These are phyloP conservation scores for Metridium senile DNA, from an alignment of 92 coral and sea anemone species.

Conservation along the genomic window DNA sequence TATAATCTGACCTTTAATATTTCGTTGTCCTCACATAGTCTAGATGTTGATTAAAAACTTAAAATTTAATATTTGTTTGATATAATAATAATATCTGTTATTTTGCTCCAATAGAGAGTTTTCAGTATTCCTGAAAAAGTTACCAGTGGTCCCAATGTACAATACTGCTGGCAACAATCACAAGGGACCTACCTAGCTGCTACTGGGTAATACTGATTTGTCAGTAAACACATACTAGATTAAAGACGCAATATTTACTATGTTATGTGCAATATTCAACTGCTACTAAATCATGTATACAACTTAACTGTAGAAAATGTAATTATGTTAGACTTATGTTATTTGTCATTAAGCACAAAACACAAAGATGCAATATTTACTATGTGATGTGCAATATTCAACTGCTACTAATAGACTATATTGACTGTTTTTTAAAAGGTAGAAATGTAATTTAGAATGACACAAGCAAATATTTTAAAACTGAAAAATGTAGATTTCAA, in stretches of 20 bases:
- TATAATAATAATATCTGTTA: background rate
- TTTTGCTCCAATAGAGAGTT: slow-evolving; percentile 61
- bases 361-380: background rate
- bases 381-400: background rate
- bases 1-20: no score
- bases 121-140: slow-evolving; percentile 95
- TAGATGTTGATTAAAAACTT: background rate
- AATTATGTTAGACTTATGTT: background rate
- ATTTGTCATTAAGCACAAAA: background rate
- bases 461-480: background rate
- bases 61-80: no score
- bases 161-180: slow-evolving; percentile 90
- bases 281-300: background rate
- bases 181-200: slow-evolving; percentile 93
- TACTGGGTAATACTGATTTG: slow-evolving; percentile 92
- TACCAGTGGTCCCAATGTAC: slow-evolving; percentile 86
- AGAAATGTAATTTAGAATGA: background rate
- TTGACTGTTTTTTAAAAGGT: background rate
- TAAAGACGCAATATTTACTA: no score
- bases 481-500: background rate
- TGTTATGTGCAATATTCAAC: background rate
- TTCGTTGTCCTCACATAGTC: no score
- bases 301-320: background rate
- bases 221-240: background rate
- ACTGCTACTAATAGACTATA: no score